Evolutionary conservation across 2,113 vertebrate genomes (phyloP).

Genomic region (Hiodon tergisus): DNA sequence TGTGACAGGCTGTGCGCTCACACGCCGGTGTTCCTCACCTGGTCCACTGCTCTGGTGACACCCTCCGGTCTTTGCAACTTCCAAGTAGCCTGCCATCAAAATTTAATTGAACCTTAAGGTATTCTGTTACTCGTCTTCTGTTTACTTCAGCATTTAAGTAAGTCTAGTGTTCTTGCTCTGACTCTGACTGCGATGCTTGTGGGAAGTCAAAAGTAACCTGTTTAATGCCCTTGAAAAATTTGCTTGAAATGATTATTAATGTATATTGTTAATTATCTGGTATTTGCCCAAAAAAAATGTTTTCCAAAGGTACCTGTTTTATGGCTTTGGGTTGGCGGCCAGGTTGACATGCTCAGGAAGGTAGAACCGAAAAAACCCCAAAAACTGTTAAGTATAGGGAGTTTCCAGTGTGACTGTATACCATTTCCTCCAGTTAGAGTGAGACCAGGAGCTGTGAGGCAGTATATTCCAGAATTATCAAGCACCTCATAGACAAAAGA

Average conservation of each 20-base stretch:
- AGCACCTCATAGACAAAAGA: conserved; percentile 55
- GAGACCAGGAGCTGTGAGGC: conserved; percentile 33
- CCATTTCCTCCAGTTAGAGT: conserved; percentile 28
- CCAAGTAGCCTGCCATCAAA: conserved; percentile 59
- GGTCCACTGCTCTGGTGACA: conserved; percentile 26
- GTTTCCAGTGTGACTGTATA: conserved; percentile 4
- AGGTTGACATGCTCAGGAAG: neutral
- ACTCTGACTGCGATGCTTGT: neutral
- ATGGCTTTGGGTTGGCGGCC: neutral
- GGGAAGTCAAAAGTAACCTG: neutral
- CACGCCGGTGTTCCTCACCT: neutral
- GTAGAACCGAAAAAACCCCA: neutral
- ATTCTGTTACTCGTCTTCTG: conserved; percentile 59
- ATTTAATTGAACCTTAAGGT: conserved; percentile 63
- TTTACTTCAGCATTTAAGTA: conserved; percentile 48
- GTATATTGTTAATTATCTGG: too few relatives aligned
- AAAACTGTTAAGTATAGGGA: neutral
- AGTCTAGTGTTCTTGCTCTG: conserved; percentile 21
- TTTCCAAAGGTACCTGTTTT: neutral
- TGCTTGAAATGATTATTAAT: too few relatives aligned
- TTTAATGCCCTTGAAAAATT: too few relatives aligned
- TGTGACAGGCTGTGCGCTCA: neutral
- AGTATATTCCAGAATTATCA: conserved; percentile 61
- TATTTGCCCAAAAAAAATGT: neutral
- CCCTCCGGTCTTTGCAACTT: conserved; percentile 43